Conservation (phyloP, 53 echinoderm and acorn worm species). For the Astropecten irregularis region DNA sequence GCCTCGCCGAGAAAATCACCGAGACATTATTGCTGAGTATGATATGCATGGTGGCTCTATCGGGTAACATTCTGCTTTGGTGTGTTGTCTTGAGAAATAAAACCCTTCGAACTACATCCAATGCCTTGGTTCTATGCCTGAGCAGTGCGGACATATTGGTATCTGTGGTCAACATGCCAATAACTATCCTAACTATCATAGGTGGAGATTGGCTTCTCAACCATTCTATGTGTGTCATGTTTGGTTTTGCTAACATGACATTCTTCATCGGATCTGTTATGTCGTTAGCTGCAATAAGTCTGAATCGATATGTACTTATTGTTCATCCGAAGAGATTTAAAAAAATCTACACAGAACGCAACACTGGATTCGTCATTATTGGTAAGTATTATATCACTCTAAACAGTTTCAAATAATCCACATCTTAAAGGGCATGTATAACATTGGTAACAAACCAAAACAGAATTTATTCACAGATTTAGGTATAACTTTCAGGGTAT, state of each 20-base stretch:
- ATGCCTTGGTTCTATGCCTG: conserved; percentile 93
- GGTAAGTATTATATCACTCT: conserved; percentile 75
- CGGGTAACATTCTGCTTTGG: conserved; percentile 87
- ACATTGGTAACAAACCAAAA: too few relatives aligned
- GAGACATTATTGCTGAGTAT: conserved; percentile 67
- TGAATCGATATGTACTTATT: conserved; percentile 90
- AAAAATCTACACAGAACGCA: conserved; percentile 67
- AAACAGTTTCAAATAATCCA: too few relatives aligned
- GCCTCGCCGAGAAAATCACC: conserved; percentile 66
- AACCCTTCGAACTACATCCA: conserved; percentile 73
- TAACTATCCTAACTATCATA: conserved; percentile 68
- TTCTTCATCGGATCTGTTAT: conserved; percentile 95
- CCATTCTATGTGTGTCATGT: conserved; percentile 50
- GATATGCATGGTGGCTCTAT: conserved; percentile 75
- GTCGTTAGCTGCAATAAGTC: conserved; percentile 92
- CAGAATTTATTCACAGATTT: too few relatives aligned
- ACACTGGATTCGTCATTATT: conserved; percentile 75
- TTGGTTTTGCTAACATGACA: conserved; percentile 89
- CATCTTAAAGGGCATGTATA: too few relatives aligned
- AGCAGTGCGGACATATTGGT: conserved; percentile 91
- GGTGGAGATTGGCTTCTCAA: conserved; percentile 59
- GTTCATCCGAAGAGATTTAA: conserved; percentile 82
- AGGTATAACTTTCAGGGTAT: too few relatives aligned
- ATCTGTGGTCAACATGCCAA: conserved; percentile 80
- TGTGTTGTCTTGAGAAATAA: conserved; percentile 73